Evolutionary conservation across 2,888 invertebrate species (phyloP).

Genomic region (Orgyia antiqua): DNA sequence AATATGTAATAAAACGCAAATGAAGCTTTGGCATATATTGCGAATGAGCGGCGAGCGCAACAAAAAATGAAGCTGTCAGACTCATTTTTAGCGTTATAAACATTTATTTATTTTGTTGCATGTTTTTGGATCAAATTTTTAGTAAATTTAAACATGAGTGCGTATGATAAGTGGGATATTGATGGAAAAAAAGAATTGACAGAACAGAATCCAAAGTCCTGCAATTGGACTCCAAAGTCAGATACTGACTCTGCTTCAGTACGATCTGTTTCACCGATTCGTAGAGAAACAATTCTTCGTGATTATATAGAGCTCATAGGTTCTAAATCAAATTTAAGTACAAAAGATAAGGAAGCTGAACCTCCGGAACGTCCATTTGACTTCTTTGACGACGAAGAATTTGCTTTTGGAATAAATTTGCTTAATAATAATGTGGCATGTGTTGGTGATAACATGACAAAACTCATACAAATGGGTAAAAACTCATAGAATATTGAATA

Average conservation of each 20-base stretch:
- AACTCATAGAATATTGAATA: not conserved
- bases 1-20: no score
- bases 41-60: no score
- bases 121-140: not conserved
- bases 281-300: constrained; percentile 50
- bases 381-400: constrained; percentile 66
- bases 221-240: constrained; percentile 38
- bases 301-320: constrained; percentile 56
- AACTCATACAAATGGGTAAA: constrained; percentile 64
- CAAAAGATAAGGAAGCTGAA: constrained; percentile 43
- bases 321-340: constrained; percentile 49
- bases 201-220: constrained; percentile 30
- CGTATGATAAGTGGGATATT: constrained; percentile 33
- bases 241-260: constrained; percentile 32
- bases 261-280: constrained; percentile 38
- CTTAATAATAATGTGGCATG: constrained; percentile 68
- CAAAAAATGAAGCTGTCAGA: no score
- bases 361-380: constrained; percentile 57
- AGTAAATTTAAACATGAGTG: constrained; percentile 36
- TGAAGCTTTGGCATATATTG: no score
- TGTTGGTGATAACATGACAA: constrained; percentile 62
- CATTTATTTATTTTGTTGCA: no score
- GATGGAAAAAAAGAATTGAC: constrained; percentile 30
- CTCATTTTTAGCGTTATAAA: no score
- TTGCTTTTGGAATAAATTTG: constrained; percentile 64